A percentile compares a stretch with the other conserved stretches of the same genome.
These are phyloP conservation scores for Tipula vernalis DNA, from an alignment of 2,888 invertebrate species.

Conservation along the genomic window DNA sequence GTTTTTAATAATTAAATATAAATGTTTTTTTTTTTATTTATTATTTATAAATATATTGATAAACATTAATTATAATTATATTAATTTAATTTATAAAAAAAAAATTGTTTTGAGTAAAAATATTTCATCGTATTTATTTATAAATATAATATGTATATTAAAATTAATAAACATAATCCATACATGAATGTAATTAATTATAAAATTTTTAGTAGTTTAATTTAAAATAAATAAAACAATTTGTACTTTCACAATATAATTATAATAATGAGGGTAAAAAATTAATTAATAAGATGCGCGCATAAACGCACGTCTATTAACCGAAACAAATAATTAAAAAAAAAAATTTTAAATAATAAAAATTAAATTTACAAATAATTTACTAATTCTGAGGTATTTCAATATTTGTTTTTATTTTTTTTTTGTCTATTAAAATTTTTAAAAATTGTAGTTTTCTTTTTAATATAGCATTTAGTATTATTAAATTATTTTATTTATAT, in stretches of 20 bases:
- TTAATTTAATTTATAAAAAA: neutral
- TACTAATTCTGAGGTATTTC: constrained; percentile 4
- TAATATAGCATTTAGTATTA: neutral
- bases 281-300: neutral
- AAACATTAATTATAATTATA: neutral
- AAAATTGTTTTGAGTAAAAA: neutral
- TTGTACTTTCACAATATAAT: neutral
- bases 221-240: neutral
- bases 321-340: neutral
- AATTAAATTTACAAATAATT: constrained; percentile 4
- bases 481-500: neutral
- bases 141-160: neutral
- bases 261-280: neutral
- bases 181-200: neutral
- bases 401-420: neutral
- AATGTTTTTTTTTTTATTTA: neutral
- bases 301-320: neutral
- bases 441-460: neutral
- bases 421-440: neutral
- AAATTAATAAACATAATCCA: neutral
- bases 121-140: neutral
- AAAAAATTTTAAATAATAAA: neutral
- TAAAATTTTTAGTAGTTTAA: neutral
- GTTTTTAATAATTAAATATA: neutral
- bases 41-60: neutral